These are phyloP conservation scores for Argentina silus DNA, from an alignment of 2,797 vertebrate species.

Conservation along the genomic window DNA sequence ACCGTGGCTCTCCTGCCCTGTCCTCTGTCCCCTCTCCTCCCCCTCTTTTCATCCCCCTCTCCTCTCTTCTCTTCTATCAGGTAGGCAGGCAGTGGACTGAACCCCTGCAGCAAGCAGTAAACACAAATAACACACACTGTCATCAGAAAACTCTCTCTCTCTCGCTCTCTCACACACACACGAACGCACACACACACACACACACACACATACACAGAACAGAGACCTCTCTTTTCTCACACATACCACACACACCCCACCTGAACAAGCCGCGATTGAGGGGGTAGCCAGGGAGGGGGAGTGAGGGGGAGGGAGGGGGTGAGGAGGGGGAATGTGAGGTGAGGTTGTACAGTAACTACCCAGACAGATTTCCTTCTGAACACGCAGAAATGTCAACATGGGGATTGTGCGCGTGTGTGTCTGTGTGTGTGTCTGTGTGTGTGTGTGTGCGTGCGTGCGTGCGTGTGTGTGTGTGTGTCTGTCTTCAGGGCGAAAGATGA, in stretches of 20 bases:
- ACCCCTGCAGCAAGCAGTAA: slow-evolving; percentile 27
- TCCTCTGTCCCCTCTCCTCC: not conserved
- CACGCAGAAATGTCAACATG: slow-evolving; percentile 48
- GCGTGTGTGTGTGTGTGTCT: slow-evolving; percentile 7
- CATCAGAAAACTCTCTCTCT: too few species aligned
- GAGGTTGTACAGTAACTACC: slow-evolving; percentile 57
- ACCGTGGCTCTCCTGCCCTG: not conserved
- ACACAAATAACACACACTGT: slow-evolving; percentile 62
- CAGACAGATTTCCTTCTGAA: slow-evolving; percentile 58
- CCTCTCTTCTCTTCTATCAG: slow-evolving; percentile 1
- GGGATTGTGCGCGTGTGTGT: slow-evolving; percentile 15
- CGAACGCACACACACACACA: slow-evolving; percentile 41
- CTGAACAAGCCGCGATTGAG: slow-evolving; percentile 73
- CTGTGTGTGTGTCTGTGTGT: not conserved
- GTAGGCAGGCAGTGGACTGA: too few species aligned
- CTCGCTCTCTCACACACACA: too few species aligned
- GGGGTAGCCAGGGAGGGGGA: slow-evolving; percentile 43
- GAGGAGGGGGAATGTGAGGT: slow-evolving; percentile 28
- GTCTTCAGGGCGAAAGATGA: slow-evolving; percentile 47
- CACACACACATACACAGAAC: slow-evolving; percentile 28
- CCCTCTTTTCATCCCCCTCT: slow-evolving; percentile 5
- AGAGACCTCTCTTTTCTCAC: slow-evolving; percentile 55
- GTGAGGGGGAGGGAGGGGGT: slow-evolving; percentile 30
- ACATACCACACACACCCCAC: slow-evolving; percentile 49
- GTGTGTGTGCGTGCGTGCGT: slow-evolving; percentile 7